Conservation (phyloP, 1,140 invertebrate genomes). For the Ceratoteleas bidentatus region DNA sequence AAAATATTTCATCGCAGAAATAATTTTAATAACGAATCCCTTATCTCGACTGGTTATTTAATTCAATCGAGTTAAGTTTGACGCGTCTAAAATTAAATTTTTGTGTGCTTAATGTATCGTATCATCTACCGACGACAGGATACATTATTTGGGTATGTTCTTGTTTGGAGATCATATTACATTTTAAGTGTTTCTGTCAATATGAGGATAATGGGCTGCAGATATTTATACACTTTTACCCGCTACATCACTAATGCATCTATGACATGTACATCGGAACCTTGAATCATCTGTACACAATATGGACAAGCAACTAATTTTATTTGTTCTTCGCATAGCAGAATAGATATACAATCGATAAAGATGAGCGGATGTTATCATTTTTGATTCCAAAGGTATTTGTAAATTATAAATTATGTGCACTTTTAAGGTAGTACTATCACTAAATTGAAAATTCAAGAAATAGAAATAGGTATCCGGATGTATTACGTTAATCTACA, state of each 20-base stretch:
- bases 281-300: neutral
- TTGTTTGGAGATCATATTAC: constrained; percentile 20
- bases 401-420: no score
- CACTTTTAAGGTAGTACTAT: no score
- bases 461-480: no score
- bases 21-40: no score
- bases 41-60: neutral
- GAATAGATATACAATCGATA: no score
- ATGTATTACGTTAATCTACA: no score
- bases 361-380: no score
- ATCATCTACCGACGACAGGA: constrained; percentile 11
- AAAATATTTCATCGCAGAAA: no score
- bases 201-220: constrained; percentile 2
- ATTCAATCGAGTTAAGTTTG: constrained; percentile 7
- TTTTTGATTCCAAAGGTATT: no score
- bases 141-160: constrained; percentile 4
- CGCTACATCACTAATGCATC: constrained; percentile 16
- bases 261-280: constrained; percentile 10
- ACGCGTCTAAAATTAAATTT: constrained; percentile 8
- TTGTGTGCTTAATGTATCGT: constrained; percentile 33
- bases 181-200: constrained; percentile 43
- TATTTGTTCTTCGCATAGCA: no score
- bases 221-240: constrained; percentile 22
- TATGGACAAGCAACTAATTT: no score
- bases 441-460: no score